phyloP scores from a whole-genome alignment of 2,113 vertebrate genomes.

The Chrysemys picta region DNA sequence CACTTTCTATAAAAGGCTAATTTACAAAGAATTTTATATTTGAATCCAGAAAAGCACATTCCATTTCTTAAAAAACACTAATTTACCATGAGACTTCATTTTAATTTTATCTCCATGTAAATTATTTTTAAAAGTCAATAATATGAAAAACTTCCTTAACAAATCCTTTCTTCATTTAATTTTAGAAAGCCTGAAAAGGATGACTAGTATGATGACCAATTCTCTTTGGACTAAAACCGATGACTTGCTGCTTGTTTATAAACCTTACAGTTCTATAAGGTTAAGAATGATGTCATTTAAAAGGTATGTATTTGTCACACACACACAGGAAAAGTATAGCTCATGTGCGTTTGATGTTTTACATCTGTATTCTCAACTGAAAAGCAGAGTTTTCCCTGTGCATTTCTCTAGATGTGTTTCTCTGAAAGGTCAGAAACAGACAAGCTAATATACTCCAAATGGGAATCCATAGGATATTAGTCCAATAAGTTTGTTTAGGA shows the following conservation, averaged over 20 bases:
- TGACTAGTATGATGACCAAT: not conserved
- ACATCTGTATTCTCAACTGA: not conserved
- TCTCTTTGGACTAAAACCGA: not conserved
- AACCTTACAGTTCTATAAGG: not conserved
- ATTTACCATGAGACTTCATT: not conserved
- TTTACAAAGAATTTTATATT: conserved; percentile 29
- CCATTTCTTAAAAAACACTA: not conserved
- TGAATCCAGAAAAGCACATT: conserved; percentile 18
- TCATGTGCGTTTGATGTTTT: not conserved
- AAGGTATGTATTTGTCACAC: not conserved
- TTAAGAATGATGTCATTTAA: not conserved
- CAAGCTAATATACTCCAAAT: not conserved
- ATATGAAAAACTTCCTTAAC: not conserved
- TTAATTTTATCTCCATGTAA: not conserved
- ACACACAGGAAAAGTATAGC: not conserved
- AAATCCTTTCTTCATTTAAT: not conserved
- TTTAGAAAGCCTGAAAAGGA: not conserved
- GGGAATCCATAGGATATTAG: not conserved
- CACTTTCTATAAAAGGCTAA: conserved; percentile 30
- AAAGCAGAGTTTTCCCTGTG: not conserved
- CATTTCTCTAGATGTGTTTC: not conserved
- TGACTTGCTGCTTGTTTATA: not conserved
- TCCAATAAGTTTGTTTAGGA: not conserved
- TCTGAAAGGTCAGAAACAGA: not conserved
- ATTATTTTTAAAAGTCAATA: not conserved